These are phyloP conservation scores for Antigone vipio DNA, from an alignment of 2,113 vertebrate species.

Conservation along the genomic window DNA sequence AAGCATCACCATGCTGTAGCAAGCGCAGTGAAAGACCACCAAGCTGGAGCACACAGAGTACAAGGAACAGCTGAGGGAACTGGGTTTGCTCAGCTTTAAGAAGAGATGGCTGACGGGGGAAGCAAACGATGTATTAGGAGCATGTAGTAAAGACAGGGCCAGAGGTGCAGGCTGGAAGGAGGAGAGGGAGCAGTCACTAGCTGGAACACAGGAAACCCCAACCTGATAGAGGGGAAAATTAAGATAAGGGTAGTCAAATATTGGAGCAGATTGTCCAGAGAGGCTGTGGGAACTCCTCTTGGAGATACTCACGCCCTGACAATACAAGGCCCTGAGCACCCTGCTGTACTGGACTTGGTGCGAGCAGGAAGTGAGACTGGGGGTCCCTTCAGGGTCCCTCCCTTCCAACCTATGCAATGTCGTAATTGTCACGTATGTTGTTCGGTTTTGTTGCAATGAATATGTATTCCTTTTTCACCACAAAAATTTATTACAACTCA, in stretches of 20 bases:
- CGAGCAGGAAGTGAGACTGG: neutral
- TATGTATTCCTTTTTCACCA: neutral
- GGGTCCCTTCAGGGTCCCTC: neutral
- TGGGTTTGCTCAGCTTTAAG: neutral
- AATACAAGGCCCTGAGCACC: neutral
- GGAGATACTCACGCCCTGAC: neutral
- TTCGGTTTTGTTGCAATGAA: neutral
- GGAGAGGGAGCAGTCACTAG: neutral
- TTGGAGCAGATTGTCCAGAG: neutral
- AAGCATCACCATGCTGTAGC: neutral
- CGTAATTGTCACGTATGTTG: rapidly evolving
- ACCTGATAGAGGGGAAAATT: neutral
- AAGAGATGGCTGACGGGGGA: neutral
- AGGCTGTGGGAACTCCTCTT: neutral
- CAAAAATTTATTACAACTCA: neutral
- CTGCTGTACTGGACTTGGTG: neutral
- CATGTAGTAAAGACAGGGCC: neutral
- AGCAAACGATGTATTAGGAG: neutral
- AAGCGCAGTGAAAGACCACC: neutral
- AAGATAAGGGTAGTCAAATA: neutral
- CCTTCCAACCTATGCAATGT: neutral
- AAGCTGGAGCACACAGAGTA: neutral
- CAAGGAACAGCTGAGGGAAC: neutral
- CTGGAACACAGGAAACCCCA: neutral
- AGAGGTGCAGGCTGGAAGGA: neutral